Conservation (phyloP, 2,888 invertebrate genomes). For the Brenthis ino region DNA sequence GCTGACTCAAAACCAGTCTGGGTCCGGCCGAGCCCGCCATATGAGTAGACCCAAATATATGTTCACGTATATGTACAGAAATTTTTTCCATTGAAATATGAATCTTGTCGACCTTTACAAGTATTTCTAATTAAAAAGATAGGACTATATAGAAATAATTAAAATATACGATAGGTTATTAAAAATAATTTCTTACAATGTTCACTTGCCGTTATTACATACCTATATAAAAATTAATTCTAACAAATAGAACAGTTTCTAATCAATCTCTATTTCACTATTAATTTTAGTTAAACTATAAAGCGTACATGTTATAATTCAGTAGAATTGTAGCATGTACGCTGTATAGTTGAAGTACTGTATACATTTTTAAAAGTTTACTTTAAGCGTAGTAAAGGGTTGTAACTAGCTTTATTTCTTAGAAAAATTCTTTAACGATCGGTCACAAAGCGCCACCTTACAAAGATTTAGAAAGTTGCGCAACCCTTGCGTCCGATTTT, state of each 20-base stretch:
- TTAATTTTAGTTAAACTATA: background rate
- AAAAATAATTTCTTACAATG: background rate
- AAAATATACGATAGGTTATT: background rate
- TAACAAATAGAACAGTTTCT: background rate
- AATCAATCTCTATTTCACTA: background rate
- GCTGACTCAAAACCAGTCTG: conserved; percentile 75
- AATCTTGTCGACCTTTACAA: conserved; percentile 17
- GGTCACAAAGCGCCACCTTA: conserved; percentile 66
- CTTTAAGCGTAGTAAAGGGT: conserved; percentile 53
- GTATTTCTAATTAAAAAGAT: conserved; percentile 11
- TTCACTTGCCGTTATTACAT: background rate
- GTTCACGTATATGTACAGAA: conserved; percentile 9
- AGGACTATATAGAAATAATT: background rate
- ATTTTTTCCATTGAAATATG: conserved; percentile 11
- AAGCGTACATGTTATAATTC: no score
- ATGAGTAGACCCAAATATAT: conserved; percentile 34
- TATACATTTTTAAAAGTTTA: conserved; percentile 36
- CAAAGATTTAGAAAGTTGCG: conserved; percentile 81
- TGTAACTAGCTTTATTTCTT: conserved; percentile 74
- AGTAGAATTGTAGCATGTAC: background rate
- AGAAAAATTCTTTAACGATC: conserved; percentile 58
- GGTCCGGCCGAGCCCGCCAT: conserved; percentile 49
- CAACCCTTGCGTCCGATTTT: conserved; percentile 75
- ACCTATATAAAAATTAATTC: background rate
- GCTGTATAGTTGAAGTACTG: background rate